A percentile compares a stretch with the other conserved stretches of the same genome.
These are phyloP conservation scores for Liparis tanakae DNA, from an alignment of 2,797 vertebrate genomes.

Conservation along the genomic window DNA sequence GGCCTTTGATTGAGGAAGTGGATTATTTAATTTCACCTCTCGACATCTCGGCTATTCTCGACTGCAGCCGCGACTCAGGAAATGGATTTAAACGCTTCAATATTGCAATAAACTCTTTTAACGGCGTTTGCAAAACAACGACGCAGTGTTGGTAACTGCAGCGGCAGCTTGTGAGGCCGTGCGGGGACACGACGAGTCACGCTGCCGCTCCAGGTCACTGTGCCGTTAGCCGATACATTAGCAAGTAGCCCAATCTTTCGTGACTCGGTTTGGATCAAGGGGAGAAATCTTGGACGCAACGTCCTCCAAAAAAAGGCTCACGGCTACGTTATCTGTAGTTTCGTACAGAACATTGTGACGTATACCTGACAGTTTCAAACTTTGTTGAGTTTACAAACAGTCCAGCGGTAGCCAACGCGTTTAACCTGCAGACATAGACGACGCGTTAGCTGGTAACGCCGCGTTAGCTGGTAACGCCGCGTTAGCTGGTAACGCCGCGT, in stretches of 20 bases:
- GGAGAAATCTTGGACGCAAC: neutral
- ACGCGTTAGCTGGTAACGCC: no score
- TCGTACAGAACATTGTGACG: neutral
- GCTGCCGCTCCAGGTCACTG: neutral
- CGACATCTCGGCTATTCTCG: conserved; percentile 15
- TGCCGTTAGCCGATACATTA: neutral
- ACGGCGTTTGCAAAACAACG: neutral
- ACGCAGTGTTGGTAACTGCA: neutral
- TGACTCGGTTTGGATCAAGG: neutral
- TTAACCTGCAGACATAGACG: no score
- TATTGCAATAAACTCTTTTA: neutral
- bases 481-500: no score
- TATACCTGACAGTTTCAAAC: neutral
- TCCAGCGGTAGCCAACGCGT: no score
- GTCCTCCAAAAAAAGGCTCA: neutral
- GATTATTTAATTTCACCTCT: conserved; percentile 25
- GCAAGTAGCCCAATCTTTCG: neutral
- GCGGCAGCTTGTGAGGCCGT: neutral
- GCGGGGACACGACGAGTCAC: neutral
- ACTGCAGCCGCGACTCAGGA: neutral
- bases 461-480: no score
- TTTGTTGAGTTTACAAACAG: neutral
- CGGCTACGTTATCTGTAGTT: neutral
- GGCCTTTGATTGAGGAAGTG: conserved; percentile 23
- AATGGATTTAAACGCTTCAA: conserved; percentile 10